Conservation (phyloP, 1,140 invertebrate species). For the Chrysopa pallens region DNA sequence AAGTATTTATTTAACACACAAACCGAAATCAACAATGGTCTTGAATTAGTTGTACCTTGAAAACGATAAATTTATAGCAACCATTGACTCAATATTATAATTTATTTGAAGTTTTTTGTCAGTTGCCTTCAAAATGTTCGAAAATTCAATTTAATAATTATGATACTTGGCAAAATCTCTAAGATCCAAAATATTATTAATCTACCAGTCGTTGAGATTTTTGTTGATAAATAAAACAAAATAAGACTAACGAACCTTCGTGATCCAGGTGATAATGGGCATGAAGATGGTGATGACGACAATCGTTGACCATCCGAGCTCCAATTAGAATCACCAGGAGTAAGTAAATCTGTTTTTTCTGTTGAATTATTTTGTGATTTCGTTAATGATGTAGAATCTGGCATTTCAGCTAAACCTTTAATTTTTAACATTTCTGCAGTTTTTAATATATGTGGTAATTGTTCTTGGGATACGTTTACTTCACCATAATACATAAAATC, state of each 20-base stretch:
- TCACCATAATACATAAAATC: constrained; percentile 88
- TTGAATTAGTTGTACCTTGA: no score
- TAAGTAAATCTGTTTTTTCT: constrained; percentile 25
- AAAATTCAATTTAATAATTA: no score
- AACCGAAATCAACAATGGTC: no score
- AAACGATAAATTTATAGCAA: no score
- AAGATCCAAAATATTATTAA: no score
- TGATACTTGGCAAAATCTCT: no score
- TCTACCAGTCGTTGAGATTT: no score
- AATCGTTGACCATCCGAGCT: constrained; percentile 23
- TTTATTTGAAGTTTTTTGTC: no score
- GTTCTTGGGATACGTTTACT: constrained; percentile 77
- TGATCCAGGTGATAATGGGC: constrained; percentile 18
- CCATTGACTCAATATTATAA: no score
- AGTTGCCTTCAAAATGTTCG: no score
- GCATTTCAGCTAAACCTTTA: constrained; percentile 71
- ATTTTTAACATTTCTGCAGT: constrained; percentile 77
- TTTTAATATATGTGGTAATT: constrained; percentile 68
- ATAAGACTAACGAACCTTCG: constrained; percentile 11
- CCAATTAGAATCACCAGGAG: constrained; percentile 26
- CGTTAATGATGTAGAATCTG: constrained; percentile 45
- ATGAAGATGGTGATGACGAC: constrained; percentile 24
- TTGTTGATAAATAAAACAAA: no score
- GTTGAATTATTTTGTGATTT: constrained; percentile 37
- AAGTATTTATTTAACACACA: no score